Percentiles rank a stretch among this genome's conserved stretches.
These are phyloP conservation scores for Aythya baeri DNA, from an alignment of 2,113 vertebrate genomes.

Conservation along the genomic window DNA sequence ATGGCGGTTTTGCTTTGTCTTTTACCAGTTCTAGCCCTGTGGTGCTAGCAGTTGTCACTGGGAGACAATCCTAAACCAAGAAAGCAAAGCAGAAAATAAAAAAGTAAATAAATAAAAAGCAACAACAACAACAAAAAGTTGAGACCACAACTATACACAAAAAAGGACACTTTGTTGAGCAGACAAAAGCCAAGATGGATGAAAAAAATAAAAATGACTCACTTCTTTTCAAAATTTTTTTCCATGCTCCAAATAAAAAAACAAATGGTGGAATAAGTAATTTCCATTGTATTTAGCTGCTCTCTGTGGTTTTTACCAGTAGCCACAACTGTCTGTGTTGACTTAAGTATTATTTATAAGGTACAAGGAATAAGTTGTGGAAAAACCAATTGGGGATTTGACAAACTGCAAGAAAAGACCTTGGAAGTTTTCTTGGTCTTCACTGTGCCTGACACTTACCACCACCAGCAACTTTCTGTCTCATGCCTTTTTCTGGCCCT, in stretches of 20 bases:
- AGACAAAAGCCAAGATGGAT: constrained; percentile 10
- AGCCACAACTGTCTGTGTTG: constrained; percentile 58
- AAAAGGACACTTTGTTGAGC: neutral
- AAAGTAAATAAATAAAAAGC: constrained; percentile 1
- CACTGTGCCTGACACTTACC: neutral
- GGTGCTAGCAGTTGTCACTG: constrained; percentile 8
- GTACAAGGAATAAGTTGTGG: neutral
- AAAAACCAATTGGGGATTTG: neutral
- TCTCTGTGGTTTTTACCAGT: constrained; percentile 56
- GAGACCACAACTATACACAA: neutral
- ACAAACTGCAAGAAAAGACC: neutral
- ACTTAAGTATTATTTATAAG: constrained; percentile 60
- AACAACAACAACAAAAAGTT: neutral
- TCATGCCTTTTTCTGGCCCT: neutral
- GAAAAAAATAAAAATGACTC: constrained; percentile 1
- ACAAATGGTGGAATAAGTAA: constrained; percentile 23
- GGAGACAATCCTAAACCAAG: constrained; percentile 26
- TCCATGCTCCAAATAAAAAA: constrained; percentile 23
- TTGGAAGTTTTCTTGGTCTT: neutral
- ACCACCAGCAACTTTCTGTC: neutral
- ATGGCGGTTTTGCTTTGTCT: constrained; percentile 16
- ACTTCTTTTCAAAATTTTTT: constrained; percentile 12
- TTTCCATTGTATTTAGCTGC: constrained; percentile 50
- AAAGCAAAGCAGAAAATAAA: neutral
- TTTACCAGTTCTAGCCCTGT: neutral